Base-by-base conservation (phyloP, 2,797 vertebrate genomes). In the Nasua narica region DNA sequence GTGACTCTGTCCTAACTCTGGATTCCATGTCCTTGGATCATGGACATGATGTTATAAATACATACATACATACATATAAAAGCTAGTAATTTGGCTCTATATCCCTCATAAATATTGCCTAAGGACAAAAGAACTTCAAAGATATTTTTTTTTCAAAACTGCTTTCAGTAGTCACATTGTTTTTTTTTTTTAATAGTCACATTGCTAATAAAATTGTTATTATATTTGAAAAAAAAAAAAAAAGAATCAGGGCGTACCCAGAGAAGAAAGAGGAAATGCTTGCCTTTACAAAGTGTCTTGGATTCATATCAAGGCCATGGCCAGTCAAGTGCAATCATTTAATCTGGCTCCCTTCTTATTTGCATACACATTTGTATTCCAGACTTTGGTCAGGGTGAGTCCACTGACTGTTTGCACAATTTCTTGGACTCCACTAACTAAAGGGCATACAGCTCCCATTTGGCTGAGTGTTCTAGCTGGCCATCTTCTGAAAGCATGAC, bases 401-500 rank as follows among this genome's bases (percentile, higher is more conserved):
- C 81, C 84, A 43, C 18, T 25, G 50, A 2, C 10, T 25, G 15
- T 56, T 29, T 88, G 58, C 4, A 12, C 48, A 37, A 1, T 10
- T 58, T 40, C 48, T 46, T 1, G 11, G 43, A 32, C n/a, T 79
- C 3, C 32, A 15, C 23, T 21, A 46, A 12, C n/a, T 13, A 2
- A 50, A 74, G 56, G n/a, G 5, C 19, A 43, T 29, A 3, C 13
- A 3, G 21, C 14, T 35, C 13, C 43, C 1, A 15, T 21, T 32
- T 11, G 52, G 16, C 50, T 2, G 32, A 43, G 35, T 11, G 29
- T 37, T 58, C 48, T 25, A n/a, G 78, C 43, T 46, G 11, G 46
- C 0, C 0, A 5, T 72, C 87, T 23, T 89, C 89, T n/a, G 95
- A 93, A 92, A 94, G 86, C 95, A 96, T 97, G 96, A 98, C 99